Evolutionary conservation across 2,113 vertebrate species (phyloP).

Genomic region (Pituophis catenifer): DNA sequence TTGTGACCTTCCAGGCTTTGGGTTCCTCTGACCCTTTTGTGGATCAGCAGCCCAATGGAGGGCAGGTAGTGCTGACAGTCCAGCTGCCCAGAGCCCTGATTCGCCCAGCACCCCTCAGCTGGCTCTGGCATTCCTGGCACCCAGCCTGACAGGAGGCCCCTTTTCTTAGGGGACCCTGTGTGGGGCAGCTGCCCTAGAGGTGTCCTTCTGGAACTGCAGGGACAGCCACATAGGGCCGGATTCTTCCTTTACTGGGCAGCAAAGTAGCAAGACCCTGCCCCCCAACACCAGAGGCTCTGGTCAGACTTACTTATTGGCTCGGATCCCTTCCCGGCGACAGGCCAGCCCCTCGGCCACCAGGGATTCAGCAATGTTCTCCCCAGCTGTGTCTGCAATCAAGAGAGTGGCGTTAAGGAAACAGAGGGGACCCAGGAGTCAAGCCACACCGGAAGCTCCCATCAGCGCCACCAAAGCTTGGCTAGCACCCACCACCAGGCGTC

Average conservation of each 20-base stretch:
- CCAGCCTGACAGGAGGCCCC: neutral
- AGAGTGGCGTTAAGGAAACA: neutral
- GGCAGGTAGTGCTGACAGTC: neutral
- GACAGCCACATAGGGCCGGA: neutral
- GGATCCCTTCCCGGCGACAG: conserved; percentile 89
- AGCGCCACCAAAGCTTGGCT: neutral
- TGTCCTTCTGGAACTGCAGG: neutral
- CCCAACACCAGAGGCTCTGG: no score
- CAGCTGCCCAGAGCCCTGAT: neutral
- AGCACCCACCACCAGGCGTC: rapidly evolving
- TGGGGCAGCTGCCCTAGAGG: neutral
- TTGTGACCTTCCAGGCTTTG: neutral
- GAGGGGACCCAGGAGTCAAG: neutral
- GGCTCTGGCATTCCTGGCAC: no score
- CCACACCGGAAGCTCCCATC: neutral
- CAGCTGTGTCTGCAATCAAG: conserved; percentile 77
- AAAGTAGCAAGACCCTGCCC: neutral
- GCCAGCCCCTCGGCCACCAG: conserved; percentile 89
- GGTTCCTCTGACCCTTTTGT: neutral
- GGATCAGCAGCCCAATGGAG: neutral
- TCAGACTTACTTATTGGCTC: conserved; percentile 85
- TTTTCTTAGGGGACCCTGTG: neutral
- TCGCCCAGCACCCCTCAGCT: no score
- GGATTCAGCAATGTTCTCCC: conserved; percentile 93
- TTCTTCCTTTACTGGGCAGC: neutral